phyloP scores from a whole-genome alignment of 2,888 invertebrate species.

The Syritta pipiens region DNA sequence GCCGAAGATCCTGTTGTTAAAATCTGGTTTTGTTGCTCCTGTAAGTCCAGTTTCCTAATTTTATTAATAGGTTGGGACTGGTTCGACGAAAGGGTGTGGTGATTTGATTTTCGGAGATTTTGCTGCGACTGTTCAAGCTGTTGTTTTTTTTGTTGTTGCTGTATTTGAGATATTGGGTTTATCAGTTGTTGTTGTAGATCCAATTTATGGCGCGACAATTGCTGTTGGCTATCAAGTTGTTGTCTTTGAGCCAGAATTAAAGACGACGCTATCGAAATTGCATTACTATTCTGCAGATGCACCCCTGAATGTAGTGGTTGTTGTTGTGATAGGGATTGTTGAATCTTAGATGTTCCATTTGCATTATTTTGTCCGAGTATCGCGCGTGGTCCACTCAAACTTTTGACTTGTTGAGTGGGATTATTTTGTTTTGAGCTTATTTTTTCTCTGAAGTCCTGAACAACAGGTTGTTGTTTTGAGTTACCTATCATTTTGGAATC shows the following conservation, averaged over 20 bases:
- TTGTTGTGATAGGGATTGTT: conserved; percentile 31
- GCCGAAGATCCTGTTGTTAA: conserved; percentile 20
- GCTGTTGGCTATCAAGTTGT: conserved; percentile 59
- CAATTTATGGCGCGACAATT: conserved; percentile 47
- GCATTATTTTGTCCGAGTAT: conserved; percentile 73
- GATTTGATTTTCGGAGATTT: conserved; percentile 24
- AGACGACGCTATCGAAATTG: conserved; percentile 69
- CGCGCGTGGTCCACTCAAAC: conserved; percentile 58
- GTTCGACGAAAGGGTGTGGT: neutral
- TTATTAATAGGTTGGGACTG: neutral
- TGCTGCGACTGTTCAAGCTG: conserved; percentile 17
- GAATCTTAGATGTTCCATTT: conserved; percentile 22
- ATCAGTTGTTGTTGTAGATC: conserved; percentile 32
- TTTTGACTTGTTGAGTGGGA: conserved; percentile 57
- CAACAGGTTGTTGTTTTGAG: conserved; percentile 30
- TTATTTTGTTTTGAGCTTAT: conserved; percentile 40
- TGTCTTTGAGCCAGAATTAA: conserved; percentile 68
- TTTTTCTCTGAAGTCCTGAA: conserved; percentile 42
- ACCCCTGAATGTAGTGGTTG: conserved; percentile 26
- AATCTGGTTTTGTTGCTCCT: conserved; percentile 21
- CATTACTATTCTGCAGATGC: conserved; percentile 68
- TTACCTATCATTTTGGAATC: conserved; percentile 51
- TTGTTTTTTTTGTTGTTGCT: conserved; percentile 33
- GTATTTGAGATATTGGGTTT: conserved; percentile 22
- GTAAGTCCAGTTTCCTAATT: neutral